A percentile compares a stretch with the other conserved stretches of the same genome.
phyloP scores from a whole-genome alignment of 2,888 invertebrate species.

The Scaptomyza reducta region DNA sequence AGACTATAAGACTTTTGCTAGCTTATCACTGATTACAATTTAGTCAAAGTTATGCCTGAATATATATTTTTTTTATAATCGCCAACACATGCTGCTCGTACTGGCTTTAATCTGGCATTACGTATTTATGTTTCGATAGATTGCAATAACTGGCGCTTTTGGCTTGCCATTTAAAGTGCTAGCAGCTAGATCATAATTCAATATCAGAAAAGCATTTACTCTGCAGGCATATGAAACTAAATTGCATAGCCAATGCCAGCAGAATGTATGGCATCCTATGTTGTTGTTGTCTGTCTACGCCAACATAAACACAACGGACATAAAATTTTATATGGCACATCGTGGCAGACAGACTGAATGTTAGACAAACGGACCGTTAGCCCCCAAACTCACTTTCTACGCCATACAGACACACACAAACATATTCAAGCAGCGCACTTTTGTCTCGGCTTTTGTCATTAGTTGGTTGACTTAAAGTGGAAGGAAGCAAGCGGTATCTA shows the following conservation, averaged over 20 bases:
- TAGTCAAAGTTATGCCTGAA: background rate
- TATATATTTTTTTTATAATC: constrained; percentile 11
- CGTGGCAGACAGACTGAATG: constrained; percentile 38
- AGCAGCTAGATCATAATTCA: constrained; percentile 70
- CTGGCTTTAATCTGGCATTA: constrained; percentile 49
- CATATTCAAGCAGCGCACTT: constrained; percentile 51
- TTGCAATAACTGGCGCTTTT: constrained; percentile 12
- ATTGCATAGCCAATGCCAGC: constrained; percentile 61
- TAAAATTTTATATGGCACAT: constrained; percentile 73
- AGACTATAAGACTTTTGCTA: background rate
- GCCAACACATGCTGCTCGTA: constrained; percentile 38
- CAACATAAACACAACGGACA: constrained; percentile 66
- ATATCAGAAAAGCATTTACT: constrained; percentile 67
- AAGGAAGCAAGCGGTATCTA: constrained; percentile 58
- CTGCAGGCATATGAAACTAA: constrained; percentile 69
- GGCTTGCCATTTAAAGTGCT: constrained; percentile 59
- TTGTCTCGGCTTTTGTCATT: constrained; percentile 76
- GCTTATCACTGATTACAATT: background rate
- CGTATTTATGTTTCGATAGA: constrained; percentile 51
- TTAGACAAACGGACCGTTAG: constrained; percentile 34
- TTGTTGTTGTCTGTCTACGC: constrained; percentile 48
- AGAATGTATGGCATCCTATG: constrained; percentile 34
- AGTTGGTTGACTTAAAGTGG: constrained; percentile 63
- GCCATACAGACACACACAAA: constrained; percentile 11
- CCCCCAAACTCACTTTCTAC: constrained; percentile 8